Evolutionary conservation across 2,113 vertebrate species (phyloP).

Genomic region (Pholis gunnellus): DNA sequence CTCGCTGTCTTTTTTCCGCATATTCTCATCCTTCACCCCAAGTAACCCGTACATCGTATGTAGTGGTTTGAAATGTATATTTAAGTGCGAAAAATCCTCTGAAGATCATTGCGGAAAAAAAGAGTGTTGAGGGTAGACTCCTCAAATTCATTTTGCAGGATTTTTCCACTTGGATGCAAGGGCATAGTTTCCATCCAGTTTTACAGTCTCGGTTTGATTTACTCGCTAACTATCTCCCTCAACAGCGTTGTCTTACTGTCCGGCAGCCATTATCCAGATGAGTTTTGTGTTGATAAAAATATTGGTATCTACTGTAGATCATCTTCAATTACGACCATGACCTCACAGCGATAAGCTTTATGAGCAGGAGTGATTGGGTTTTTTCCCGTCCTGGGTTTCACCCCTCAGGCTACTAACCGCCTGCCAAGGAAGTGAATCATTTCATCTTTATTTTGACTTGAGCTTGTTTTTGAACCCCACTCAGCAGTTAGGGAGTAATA

Average conservation of each 20-base stretch:
- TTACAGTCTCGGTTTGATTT: background rate
- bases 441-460: background rate
- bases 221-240: background rate
- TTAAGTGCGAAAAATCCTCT: background rate
- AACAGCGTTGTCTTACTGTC: background rate
- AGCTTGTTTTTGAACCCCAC: background rate
- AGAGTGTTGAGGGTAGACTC: background rate
- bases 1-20: constrained; percentile 1
- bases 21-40: constrained; percentile 11
- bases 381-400: background rate
- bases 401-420: background rate
- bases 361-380: background rate
- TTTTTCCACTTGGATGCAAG: background rate
- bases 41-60: constrained; percentile 1
- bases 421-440: background rate
- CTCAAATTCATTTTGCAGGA: background rate
- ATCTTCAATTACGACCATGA: background rate
- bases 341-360: background rate
- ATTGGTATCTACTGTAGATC: background rate
- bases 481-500: background rate
- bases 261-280: background rate
- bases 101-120: background rate
- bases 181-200: background rate
- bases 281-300: constrained; percentile 1
- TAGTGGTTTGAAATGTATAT: constrained; percentile 1